A percentile compares a stretch with the other conserved stretches of the same genome.
Conservation (phyloP, 2,113 vertebrate genomes). For the Ceuthmochares aereus region DNA sequence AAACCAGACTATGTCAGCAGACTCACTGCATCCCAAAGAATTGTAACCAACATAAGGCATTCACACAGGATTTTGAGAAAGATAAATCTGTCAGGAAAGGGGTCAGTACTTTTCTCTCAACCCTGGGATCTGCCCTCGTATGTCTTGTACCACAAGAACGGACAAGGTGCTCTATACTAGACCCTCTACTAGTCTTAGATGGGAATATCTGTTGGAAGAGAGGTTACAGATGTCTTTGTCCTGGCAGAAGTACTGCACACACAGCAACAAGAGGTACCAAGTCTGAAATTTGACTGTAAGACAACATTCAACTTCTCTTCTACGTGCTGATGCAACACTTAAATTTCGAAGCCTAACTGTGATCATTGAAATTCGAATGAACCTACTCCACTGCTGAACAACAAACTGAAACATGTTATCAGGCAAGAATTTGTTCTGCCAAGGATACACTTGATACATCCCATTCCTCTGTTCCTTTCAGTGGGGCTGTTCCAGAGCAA, state of each 20-base stretch:
- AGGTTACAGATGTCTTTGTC: not conserved
- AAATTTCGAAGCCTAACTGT: slow-evolving; percentile 29
- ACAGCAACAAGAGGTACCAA: not conserved
- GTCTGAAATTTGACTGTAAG: not conserved
- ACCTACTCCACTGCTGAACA: slow-evolving; percentile 15
- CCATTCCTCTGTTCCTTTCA: slow-evolving; percentile 4
- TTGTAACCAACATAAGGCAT: not conserved
- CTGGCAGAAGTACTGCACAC: not conserved
- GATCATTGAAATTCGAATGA: slow-evolving; percentile 18
- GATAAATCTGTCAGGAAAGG: not conserved
- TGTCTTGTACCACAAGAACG: not conserved
- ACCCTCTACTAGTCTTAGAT: not conserved
- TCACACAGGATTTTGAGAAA: not conserved
- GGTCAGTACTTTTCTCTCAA: not conserved
- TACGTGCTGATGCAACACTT: not conserved
- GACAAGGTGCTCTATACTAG: not conserved
- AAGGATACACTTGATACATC: slow-evolving; percentile 35
- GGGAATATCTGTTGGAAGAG: not conserved
- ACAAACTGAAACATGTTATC: slow-evolving; percentile 36
- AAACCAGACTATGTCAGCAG: not conserved
- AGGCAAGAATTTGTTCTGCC: slow-evolving; percentile 19
- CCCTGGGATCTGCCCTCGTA: not conserved
- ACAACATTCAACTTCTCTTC: not conserved
- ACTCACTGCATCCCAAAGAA: not conserved
- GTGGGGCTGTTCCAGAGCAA: slow-evolving; percentile 35